phyloP scores from a whole-genome alignment of 2,113 vertebrate genomes.

The Phalacrocorax carbo region DNA sequence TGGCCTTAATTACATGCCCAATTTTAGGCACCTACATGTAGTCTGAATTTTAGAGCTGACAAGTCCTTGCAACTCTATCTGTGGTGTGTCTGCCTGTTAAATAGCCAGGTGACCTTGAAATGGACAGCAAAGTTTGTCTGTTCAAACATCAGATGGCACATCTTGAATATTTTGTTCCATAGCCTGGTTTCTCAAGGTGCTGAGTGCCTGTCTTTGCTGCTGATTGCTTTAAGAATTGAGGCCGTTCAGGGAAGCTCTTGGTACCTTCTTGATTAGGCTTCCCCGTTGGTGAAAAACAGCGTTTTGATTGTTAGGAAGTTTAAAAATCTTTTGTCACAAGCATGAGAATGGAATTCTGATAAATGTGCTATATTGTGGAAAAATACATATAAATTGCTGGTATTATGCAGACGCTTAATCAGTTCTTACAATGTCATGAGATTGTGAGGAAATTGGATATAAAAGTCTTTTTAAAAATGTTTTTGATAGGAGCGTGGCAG shows the following conservation, averaged over 20 bases:
- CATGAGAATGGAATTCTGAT: background rate
- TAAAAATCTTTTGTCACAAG: background rate
- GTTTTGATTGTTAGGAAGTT: background rate
- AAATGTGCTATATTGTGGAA: background rate
- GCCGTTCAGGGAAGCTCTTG: background rate
- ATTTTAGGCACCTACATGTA: background rate
- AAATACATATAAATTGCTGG: background rate
- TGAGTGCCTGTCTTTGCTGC: background rate
- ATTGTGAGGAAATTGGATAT: background rate
- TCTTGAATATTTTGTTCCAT: background rate
- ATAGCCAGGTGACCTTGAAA: background rate
- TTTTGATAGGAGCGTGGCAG: background rate
- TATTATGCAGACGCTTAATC: background rate
- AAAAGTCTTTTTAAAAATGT: background rate
- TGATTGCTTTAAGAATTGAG: background rate
- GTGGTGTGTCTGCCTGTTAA: background rate
- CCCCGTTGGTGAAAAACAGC: background rate
- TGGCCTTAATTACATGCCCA: background rate
- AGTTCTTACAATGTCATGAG: background rate
- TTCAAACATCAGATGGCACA: background rate
- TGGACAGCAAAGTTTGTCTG: background rate
- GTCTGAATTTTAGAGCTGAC: background rate
- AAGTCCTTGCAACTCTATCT: background rate
- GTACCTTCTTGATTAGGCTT: background rate
- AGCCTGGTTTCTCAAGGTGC: background rate